Conservation (phyloP, 2,797 vertebrate genomes). For the Mus minutoides region DNA sequence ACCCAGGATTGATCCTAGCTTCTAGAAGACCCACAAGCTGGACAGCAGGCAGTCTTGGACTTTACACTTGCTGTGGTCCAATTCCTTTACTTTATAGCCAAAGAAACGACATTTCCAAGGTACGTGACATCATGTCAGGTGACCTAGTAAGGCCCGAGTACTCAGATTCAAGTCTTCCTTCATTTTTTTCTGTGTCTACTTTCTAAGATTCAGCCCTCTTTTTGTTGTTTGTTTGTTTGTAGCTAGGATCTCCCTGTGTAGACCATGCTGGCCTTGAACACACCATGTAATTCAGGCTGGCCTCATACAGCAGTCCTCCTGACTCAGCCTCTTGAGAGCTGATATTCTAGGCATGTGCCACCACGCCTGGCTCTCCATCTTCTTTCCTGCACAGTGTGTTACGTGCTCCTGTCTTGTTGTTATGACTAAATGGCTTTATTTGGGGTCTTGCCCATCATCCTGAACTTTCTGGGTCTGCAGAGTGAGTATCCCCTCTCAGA, state of each 20-base stretch:
- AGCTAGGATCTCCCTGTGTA: not conserved
- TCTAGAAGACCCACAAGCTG: not conserved
- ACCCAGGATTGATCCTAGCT: not conserved
- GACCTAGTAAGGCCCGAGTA: not conserved
- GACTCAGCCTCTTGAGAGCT: not conserved
- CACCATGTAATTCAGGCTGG: not conserved
- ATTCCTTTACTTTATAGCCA: not conserved
- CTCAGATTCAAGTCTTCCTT: slow-evolving; percentile 15
- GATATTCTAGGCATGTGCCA: not conserved
- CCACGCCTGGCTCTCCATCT: not conserved
- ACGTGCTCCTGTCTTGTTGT: not conserved
- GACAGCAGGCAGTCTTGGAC: not conserved
- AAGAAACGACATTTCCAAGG: slow-evolving; percentile 13
- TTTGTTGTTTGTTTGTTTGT: not conserved
- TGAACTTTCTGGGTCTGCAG: not conserved
- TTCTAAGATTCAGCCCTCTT: not conserved
- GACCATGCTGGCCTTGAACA: not conserved
- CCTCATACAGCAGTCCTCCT: not conserved
- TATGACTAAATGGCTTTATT: not conserved
- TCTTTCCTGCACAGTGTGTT: slow-evolving; percentile 27
- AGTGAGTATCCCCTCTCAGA: not conserved
- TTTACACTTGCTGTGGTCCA: not conserved
- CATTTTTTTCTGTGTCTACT: not conserved
- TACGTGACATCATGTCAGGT: not conserved
- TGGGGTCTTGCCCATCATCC: not conserved